Base-by-base conservation (phyloP, 2,888 invertebrate genomes). In the Hipparchia sbordonii region DNA sequence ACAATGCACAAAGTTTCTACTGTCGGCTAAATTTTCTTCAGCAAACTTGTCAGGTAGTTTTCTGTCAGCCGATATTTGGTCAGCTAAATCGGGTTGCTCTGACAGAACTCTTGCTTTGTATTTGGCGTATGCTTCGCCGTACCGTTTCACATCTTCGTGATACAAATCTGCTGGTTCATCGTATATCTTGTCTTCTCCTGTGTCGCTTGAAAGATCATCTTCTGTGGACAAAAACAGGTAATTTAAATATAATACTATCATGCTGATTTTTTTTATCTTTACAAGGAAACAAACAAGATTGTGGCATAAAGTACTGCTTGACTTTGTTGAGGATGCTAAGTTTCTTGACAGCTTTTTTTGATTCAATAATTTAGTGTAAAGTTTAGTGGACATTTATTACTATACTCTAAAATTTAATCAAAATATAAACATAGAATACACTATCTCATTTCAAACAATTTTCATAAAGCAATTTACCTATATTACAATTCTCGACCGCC, bases 71-170 rank as follows among this genome's bases (percentile, higher is more conserved):
- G 23, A 0, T 48, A 75, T 84, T 9, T 79, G 83, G 6, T 83
- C 77, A 0, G 77, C 66, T 1, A 84, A 33, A 10, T 84, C 82
- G 0, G 85, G 79, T 7, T 87, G 82, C 72, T 89, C 87, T 1
- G 82, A 67, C 5, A 90, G 66, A 0, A 95, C 86, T 74, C 86
- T 94, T 0, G 95, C 95, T 84, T 95, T 96, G 81, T 96, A 97
- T 74, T 94, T 95, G 0, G 96, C 96, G 79, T 96, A 97, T 10
- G 94, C 94, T 74, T 92, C 90, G 0, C 96, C 96, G 80, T 95
- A 96, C 3, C 93, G 87, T 72, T 95, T 90, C 0, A 95, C 95
- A 82, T 96, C 96, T 67, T 90, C 88, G 5, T 90, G 86, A 72
- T 89, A 85, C 78, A 90, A 57, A 23, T 87, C 85, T 6, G 85